These are phyloP conservation scores for Helicoverpa zea DNA, from an alignment of 1,140 invertebrate species.

Conservation along the genomic window DNA sequence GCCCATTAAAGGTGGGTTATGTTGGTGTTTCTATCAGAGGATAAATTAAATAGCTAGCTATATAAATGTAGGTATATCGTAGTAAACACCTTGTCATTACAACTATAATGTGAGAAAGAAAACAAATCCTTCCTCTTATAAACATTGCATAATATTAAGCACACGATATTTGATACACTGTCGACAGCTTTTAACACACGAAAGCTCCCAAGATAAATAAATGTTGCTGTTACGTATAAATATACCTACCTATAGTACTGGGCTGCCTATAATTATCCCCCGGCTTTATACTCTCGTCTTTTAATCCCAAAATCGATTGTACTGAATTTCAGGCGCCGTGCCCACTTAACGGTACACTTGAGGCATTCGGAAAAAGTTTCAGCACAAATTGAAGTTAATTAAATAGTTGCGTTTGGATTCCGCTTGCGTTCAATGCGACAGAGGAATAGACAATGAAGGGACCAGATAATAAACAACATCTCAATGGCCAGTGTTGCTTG, in stretches of 20 bases:
- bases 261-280: conserved; percentile 7
- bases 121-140: too few relatives aligned
- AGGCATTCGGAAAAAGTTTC: conserved; percentile 55
- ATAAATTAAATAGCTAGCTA: too few relatives aligned
- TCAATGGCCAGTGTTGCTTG: conserved; percentile 15
- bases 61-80: too few relatives aligned
- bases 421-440: conserved; percentile 33
- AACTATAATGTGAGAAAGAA: too few relatives aligned
- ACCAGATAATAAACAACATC: conserved; percentile 48
- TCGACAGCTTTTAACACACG: too few relatives aligned
- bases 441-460: conserved; percentile 51
- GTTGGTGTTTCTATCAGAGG: too few relatives aligned
- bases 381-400: conserved; percentile 64
- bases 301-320: conserved; percentile 7
- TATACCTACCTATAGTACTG: background rate
- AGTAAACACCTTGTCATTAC: too few relatives aligned
- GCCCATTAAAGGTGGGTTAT: too few relatives aligned
- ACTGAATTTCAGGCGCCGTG: conserved; percentile 15
- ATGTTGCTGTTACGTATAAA: background rate
- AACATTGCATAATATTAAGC: too few relatives aligned
- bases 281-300: background rate
- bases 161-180: too few relatives aligned
- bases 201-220: background rate
- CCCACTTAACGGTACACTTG: conserved; percentile 52
- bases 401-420: conserved; percentile 61